phyloP scores from a whole-genome alignment of 2,888 invertebrate genomes.

The Leptothorax acervorum region DNA sequence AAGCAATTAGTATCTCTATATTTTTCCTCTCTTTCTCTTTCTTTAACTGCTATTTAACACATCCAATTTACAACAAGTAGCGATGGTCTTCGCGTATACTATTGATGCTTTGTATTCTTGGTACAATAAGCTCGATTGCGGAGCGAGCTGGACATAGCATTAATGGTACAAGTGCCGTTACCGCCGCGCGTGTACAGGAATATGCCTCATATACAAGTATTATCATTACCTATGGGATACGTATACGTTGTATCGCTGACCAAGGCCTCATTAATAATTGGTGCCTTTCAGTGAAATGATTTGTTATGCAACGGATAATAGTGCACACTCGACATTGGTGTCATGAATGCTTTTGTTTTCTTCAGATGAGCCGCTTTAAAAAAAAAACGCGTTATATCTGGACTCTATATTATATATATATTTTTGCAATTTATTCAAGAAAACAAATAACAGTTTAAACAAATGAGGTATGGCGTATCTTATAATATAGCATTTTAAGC shows the following conservation, averaged over 20 bases:
- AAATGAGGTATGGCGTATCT: background rate
- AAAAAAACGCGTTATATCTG: background rate
- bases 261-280: constrained; percentile 55
- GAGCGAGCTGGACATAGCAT: constrained; percentile 66
- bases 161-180: constrained; percentile 54
- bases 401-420: background rate
- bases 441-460: background rate
- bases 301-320: constrained; percentile 8
- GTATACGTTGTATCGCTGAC: constrained; percentile 33
- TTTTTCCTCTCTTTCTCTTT: background rate
- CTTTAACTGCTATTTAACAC: background rate
- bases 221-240: constrained; percentile 24
- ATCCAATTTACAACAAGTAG: constrained; percentile 9
- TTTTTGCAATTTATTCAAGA: background rate
- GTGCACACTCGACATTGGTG: background rate
- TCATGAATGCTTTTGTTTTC: background rate
- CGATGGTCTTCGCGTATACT: constrained; percentile 6
- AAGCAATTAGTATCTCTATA: background rate
- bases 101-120: constrained; percentile 64
- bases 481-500: background rate
- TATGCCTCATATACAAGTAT: constrained; percentile 2
- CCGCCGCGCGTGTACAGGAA: background rate
- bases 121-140: constrained; percentile 69
- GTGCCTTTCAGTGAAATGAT: constrained; percentile 45
- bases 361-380: background rate